Conservation (phyloP, 1,140 invertebrate genomes). For the Oncopeltus fasciatus region DNA sequence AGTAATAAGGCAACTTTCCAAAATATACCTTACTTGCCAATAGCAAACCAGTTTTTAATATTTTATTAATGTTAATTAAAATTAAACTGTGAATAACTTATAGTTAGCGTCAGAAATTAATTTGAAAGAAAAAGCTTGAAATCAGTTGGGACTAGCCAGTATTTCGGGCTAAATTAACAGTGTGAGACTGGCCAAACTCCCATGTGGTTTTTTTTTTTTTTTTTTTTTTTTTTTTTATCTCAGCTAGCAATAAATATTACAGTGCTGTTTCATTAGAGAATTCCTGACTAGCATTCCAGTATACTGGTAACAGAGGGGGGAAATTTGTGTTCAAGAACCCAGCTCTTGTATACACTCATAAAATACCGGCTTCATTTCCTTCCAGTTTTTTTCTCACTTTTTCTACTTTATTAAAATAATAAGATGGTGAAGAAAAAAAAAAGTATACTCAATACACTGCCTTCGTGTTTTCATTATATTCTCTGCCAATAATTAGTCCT, state of each 20-base stretch:
- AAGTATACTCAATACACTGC: not conserved
- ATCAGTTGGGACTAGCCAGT: too few relatives aligned
- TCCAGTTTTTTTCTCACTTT: slow-evolving; percentile 7
- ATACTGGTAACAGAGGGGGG: not conserved
- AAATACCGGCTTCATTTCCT: not conserved
- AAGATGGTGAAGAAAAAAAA: not conserved
- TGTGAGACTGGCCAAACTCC: too few relatives aligned
- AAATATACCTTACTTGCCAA: too few relatives aligned
- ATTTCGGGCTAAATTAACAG: too few relatives aligned
- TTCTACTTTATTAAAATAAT: not conserved
- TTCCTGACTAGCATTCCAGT: not conserved
- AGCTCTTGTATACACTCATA: slow-evolving; percentile 6
- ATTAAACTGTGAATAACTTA: too few relatives aligned
- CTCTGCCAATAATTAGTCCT: too few relatives aligned
- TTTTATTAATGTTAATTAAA: too few relatives aligned
- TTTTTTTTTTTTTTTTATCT: too few relatives aligned
- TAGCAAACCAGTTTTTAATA: too few relatives aligned
- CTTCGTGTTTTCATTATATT: not conserved
- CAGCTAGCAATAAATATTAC: not conserved
- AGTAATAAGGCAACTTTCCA: too few relatives aligned
- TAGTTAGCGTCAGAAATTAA: too few relatives aligned
- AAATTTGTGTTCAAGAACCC: slow-evolving; percentile 1
- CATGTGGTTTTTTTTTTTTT: not conserved
- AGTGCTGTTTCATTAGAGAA: slow-evolving; percentile 3
- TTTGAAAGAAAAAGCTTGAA: too few relatives aligned